Base-by-base conservation (phyloP, 2,797 vertebrate species). In the Balearica regulorum region DNA sequence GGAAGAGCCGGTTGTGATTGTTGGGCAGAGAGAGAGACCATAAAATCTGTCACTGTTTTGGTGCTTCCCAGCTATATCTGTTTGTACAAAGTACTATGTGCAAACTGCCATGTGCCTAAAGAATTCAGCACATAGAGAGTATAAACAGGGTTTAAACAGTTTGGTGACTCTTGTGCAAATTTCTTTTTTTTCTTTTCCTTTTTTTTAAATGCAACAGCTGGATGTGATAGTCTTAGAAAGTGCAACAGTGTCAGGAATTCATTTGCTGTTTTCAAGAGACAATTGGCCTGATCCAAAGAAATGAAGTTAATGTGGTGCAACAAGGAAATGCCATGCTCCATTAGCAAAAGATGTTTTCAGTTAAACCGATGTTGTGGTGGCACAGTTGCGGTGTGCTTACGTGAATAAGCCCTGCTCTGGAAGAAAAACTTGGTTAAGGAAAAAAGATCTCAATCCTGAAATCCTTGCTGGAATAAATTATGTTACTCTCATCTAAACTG, bases 341-440 rank as follows among this genome's bases (percentile, higher is more conserved):
- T 95, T 96, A 90, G 29, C 51, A 73, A 62, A 96, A 92, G 62
- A 95, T 96, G 92, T 90, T 96, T 97, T 82, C 57, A 85, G 81
- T 97, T 94, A 96, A 93, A 89, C 48, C 37, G 37, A 1, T 94
- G 71, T 85, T 85, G 71, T 73, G 78, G 75, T 82, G 58, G 77
- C 70, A 95, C 19, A 37, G 31, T 88, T 94, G 86, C 0, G 0
- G 31, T 62, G 53, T 80, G 48, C 46, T 94, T 95, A 39, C 3
- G 7, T 80, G 71, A 87, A 57, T 49, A 86, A 93, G 7, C 22
- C 20, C 39, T 61, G 24, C 6, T 78, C 58, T 46, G n/a, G 48
- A 83, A 87, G 33, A 55, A 82, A 78, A 71, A 49, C 19, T 55
- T 62, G 13, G 4, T 77, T 58, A 61, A 68, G 43, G 16, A 57